A percentile compares a stretch with the other conserved stretches of the same genome.
Conservation (phyloP, 1,140 invertebrate genomes). For the Pteromalus puparum region DNA sequence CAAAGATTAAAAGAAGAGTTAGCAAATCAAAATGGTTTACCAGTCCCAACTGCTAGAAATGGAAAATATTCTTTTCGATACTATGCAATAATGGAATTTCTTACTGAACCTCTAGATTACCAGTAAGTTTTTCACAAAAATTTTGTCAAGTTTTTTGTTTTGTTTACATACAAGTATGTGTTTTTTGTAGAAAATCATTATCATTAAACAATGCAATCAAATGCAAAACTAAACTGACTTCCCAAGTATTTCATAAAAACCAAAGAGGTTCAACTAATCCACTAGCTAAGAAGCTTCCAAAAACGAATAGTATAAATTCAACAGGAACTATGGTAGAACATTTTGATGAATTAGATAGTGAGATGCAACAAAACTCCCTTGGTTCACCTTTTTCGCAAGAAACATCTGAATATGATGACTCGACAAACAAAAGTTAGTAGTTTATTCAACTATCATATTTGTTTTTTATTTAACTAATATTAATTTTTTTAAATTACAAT, state of each 20-base stretch:
- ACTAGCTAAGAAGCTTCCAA: neutral
- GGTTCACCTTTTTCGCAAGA: neutral
- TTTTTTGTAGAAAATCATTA: neutral
- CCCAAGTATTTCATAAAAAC: neutral
- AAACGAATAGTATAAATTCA: neutral
- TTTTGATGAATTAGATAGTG: conserved; percentile 15
- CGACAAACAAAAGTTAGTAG: neutral
- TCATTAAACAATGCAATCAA: neutral
- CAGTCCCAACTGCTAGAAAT: neutral
- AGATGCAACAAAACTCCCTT: neutral
- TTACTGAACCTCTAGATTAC: conserved; percentile 5
- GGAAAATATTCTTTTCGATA: conserved; percentile 33
- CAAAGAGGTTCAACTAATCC: neutral
- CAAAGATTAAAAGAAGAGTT: conserved; percentile 24
- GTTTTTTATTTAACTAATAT: neutral
- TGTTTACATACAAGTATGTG: neutral
- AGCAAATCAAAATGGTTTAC: neutral
- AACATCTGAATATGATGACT: neutral
- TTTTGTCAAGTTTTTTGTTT: neutral
- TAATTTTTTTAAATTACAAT: neutral
- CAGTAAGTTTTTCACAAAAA: conserved; percentile 9
- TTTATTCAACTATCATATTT: too few relatives aligned
- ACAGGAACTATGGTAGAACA: neutral
- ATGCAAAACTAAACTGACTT: neutral
- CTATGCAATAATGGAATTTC: conserved; percentile 26